Percentiles rank a stretch among this genome's conserved stretches.
These are phyloP conservation scores for Amphiprion percula DNA, from an alignment of 2,113 vertebrate genomes.

Conservation along the genomic window DNA sequence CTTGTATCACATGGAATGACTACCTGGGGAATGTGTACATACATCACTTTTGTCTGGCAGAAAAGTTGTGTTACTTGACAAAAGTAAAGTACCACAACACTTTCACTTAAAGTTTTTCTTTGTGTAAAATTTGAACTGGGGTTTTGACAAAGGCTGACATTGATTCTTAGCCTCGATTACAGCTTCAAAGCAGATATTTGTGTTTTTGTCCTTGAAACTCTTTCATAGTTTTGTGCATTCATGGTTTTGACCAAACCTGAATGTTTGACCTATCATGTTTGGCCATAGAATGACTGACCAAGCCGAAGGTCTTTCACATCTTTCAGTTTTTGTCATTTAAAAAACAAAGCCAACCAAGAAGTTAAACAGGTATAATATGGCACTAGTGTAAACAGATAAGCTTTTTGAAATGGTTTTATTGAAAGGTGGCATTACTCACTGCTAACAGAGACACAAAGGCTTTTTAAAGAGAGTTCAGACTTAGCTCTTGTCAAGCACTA, in stretches of 20 bases:
- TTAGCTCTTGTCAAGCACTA: conserved; percentile 21
- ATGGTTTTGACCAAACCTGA: background rate
- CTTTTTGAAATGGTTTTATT: conserved; percentile 24
- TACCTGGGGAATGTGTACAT: no score
- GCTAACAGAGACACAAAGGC: conserved; percentile 22
- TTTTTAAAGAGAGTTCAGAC: conserved; percentile 39
- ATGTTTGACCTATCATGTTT: background rate
- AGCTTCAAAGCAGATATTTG: background rate
- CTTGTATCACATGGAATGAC: background rate
- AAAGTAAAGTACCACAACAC: no score
- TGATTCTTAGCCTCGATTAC: background rate
- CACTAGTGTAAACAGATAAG: background rate
- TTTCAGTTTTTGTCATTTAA: background rate
- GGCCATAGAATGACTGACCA: background rate
- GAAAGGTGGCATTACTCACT: conserved; percentile 24
- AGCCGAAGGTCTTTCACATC: background rate
- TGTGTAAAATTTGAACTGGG: no score
- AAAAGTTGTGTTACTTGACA: no score
- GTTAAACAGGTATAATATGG: background rate
- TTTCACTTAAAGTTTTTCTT: no score
- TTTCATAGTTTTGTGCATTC: conserved; percentile 6
- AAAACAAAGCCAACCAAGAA: conserved; percentile 35
- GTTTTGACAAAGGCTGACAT: no score
- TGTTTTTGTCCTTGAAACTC: conserved; percentile 19
- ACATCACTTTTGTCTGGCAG: no score